phyloP scores from a whole-genome alignment of 2,113 vertebrate species.

The Ammodytes marinus region DNA sequence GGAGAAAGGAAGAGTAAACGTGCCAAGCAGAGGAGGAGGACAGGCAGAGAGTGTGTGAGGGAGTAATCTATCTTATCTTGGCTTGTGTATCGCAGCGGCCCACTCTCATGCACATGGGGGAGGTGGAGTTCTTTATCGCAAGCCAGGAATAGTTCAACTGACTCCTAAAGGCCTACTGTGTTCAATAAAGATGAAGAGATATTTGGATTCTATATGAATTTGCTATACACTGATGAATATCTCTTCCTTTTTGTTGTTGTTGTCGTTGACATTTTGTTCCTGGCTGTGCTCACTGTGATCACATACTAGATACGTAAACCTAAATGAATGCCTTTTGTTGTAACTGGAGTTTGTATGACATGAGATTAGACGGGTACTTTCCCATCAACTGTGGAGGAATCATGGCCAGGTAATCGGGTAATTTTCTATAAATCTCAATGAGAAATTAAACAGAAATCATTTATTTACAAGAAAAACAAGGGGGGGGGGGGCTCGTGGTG shows the following conservation, averaged over 20 bases:
- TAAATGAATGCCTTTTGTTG: background rate
- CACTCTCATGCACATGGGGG: conserved; percentile 52
- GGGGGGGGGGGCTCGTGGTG: no score
- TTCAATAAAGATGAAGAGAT: background rate
- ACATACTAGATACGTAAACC: background rate
- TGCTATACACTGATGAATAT: background rate
- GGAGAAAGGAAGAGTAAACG: conserved; percentile 42
- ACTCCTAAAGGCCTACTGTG: conserved; percentile 19
- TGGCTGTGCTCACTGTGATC: background rate
- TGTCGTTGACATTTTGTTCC: background rate
- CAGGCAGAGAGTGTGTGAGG: conserved; percentile 48
- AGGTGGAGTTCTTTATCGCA: conserved; percentile 35
- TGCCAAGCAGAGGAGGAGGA: conserved; percentile 54
- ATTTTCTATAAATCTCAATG: background rate
- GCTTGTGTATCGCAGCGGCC: conserved; percentile 50
- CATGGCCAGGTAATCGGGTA: background rate
- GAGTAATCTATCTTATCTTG: conserved; percentile 76
- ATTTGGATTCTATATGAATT: background rate
- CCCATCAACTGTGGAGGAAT: background rate
- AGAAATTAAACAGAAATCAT: background rate
- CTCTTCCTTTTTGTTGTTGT: no score
- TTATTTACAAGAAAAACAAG: background rate
- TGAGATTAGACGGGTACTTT: background rate
- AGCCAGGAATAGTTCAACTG: conserved; percentile 43
- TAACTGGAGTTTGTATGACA: background rate